phyloP scores from a whole-genome alignment of 2,888 invertebrate genomes.

The Nineta flava region DNA sequence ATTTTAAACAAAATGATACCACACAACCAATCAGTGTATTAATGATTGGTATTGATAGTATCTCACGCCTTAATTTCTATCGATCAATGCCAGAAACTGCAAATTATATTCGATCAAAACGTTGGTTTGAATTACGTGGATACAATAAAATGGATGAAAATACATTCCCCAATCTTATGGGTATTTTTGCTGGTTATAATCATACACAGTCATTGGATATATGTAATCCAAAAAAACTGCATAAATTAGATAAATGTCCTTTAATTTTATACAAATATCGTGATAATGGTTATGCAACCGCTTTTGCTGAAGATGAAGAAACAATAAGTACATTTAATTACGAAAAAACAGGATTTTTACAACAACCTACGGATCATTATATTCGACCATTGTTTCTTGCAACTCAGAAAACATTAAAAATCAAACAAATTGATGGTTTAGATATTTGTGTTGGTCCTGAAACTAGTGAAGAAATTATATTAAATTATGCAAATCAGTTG shows the following conservation, averaged over 20 bases:
- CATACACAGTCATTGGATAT: constrained; percentile 29
- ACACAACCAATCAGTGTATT: constrained; percentile 45
- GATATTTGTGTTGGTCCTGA: constrained; percentile 44
- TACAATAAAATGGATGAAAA: constrained; percentile 66
- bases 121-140: constrained; percentile 24
- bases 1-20: constrained; percentile 14
- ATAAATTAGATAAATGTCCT: constrained; percentile 50
- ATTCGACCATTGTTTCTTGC: constrained; percentile 56
- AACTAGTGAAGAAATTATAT: constrained; percentile 47
- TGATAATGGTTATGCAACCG: constrained; percentile 55
- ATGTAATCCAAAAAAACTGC: constrained; percentile 33
- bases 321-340: constrained; percentile 61
- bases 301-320: constrained; percentile 63
- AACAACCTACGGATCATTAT: constrained; percentile 69
- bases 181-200: constrained; percentile 55
- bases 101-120: constrained; percentile 45
- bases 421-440: constrained; percentile 32
- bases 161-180: constrained; percentile 81
- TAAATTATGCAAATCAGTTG: constrained; percentile 53
- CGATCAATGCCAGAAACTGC: constrained; percentile 60
- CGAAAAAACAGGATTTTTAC: constrained; percentile 50
- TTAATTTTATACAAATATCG: constrained; percentile 66
- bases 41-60: constrained; percentile 70
- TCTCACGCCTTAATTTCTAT: constrained; percentile 62
- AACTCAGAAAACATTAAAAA: constrained; percentile 38